Evolutionary conservation across 2,797 vertebrate genomes (phyloP), one percentile per base, ranked within the genome.

Genomic region (Chelmon rostratus): DNA sequence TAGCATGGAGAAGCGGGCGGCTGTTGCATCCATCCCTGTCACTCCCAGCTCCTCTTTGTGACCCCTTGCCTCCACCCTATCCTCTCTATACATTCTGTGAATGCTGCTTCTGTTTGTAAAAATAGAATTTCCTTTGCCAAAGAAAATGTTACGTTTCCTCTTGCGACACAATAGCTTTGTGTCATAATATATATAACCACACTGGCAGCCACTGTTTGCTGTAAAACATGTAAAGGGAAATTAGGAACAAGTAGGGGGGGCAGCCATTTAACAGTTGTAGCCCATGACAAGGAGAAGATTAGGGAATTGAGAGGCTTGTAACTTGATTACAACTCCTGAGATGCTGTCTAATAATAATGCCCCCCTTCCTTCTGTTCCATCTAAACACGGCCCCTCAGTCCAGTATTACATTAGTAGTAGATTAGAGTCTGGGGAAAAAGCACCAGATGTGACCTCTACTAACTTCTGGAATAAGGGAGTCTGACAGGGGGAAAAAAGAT

Each of bases 281-380:
- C 69, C 81, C 86, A 90, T 90, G 92, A 94, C 92, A 94, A 93
- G 91, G 84, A 89, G 87, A 90, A 89, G 92, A 95, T 95, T 92
- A 91, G 88, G 89, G 88, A 94, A 94, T 92, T 92, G 91, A 93
- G 92, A 93, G 87, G 84, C 89, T 91, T 94, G 91, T 93, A 94
- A 95, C 94, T 93, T 83, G 79, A 94, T 95, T 94, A 93, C 85
- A 91, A 91, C 88, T 91, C 88, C 83, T 87, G 88, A 89, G 88
- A 92, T 87, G 80, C 80, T 64, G 92, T 93, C 91, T 93, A 91
- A 92, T 92, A 93, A 93, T 91, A 93, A 89, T 62, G 5, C 79
- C 64, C 86, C 67, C 79, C 67, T 73, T 82, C 89, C 91, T 91
- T 91, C 91, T 91, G 88, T 85, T 92, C 84, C 86, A 87, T 84